Evolutionary conservation across 2,888 invertebrate species (phyloP).

Genomic region (Calephelis perditalis): DNA sequence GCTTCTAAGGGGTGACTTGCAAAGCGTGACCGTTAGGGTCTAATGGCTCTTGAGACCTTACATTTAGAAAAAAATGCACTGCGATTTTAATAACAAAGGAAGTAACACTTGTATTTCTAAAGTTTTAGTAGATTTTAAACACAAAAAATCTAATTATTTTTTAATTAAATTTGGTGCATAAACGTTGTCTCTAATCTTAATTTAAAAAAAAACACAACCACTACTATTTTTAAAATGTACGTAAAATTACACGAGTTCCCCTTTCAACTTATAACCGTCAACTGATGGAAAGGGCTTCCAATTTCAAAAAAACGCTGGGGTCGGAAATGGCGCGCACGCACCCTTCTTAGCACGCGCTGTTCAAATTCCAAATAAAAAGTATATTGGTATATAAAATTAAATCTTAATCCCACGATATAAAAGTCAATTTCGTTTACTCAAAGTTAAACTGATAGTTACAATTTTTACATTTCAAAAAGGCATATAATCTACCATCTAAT

Average conservation of each 20-base stretch:
- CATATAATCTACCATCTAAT: slow-evolving; percentile 6
- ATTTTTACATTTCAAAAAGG: slow-evolving; percentile 4
- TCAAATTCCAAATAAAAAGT: slow-evolving; percentile 28
- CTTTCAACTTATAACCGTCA: slow-evolving; percentile 53
- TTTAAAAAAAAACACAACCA: too few species aligned
- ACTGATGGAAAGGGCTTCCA: slow-evolving; percentile 47
- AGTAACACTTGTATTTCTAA: background rate
- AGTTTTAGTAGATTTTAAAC: background rate
- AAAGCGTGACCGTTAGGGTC: slow-evolving; percentile 45
- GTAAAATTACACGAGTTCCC: slow-evolving; percentile 33
- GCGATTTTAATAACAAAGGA: background rate
- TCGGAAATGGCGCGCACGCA: slow-evolving; percentile 68
- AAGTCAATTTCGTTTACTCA: slow-evolving; percentile 17
- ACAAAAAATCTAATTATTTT: too few species aligned
- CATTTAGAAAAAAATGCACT: slow-evolving; percentile 2
- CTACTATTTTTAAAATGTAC: background rate
- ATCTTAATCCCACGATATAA: slow-evolving; percentile 17
- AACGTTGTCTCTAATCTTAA: too few species aligned
- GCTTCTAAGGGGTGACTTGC: slow-evolving; percentile 48
- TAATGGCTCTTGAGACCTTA: slow-evolving; percentile 26
- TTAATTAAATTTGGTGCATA: too few species aligned
- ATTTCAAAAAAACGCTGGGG: slow-evolving; percentile 50
- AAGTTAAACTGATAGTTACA: background rate
- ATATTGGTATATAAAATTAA: slow-evolving; percentile 22
- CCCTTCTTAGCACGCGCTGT: slow-evolving; percentile 67